These are phyloP conservation scores for Colossoma macropomum DNA, from an alignment of 2,113 vertebrate species.

Conservation along the genomic window DNA sequence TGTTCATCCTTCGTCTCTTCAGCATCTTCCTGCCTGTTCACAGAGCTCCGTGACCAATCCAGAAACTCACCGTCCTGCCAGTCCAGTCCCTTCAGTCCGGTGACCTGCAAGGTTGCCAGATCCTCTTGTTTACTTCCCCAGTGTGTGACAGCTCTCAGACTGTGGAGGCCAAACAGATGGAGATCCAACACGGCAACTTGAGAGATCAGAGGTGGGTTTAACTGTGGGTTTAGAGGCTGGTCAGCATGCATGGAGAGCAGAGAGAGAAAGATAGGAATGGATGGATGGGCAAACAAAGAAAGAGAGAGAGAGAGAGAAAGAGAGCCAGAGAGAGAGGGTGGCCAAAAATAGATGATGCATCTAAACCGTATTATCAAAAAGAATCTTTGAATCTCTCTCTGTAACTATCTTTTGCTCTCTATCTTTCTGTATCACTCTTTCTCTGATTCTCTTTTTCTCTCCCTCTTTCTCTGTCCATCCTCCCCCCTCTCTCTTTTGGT, in stretches of 20 bases:
- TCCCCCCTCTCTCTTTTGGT: too few species aligned
- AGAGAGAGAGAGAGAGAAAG: neutral
- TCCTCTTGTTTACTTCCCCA: constrained; percentile 20
- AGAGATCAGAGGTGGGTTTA: constrained; percentile 9
- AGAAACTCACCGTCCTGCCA: constrained; percentile 2
- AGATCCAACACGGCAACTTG: constrained; percentile 36
- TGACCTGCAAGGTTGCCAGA: constrained; percentile 22
- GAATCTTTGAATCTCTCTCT: too few species aligned
- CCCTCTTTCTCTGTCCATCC: too few species aligned
- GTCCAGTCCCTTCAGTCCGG: constrained; percentile 4
- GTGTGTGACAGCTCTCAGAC: constrained; percentile 13
- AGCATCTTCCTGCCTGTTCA: constrained; percentile 7
- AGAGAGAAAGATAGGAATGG: neutral
- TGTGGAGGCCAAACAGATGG: constrained; percentile 27
- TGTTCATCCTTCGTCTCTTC: constrained; percentile 18
- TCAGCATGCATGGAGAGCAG: neutral
- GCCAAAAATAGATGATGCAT: too few species aligned
- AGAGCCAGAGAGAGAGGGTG: neutral
- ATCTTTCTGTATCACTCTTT: too few species aligned
- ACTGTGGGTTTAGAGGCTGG: neutral
- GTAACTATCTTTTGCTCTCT: too few species aligned
- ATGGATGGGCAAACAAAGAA: neutral
- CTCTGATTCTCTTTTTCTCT: too few species aligned
- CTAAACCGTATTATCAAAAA: too few species aligned
- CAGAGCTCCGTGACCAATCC: constrained; percentile 15